phyloP scores from a whole-genome alignment of 2,888 invertebrate species.

The Phyllotreta cruciferae region DNA sequence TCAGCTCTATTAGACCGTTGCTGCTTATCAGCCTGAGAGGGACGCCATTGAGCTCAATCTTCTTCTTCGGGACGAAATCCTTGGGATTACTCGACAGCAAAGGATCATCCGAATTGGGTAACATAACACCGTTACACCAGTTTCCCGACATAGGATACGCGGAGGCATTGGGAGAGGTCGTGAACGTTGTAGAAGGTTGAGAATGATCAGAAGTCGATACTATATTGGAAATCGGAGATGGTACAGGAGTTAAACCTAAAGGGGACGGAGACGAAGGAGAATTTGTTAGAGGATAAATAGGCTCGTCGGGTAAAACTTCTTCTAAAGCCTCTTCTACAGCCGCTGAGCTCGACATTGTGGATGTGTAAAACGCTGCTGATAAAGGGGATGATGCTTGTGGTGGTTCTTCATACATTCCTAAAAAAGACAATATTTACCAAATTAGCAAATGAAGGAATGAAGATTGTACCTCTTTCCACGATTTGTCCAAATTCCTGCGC shows the following conservation, averaged over 20 bases:
- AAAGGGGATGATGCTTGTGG: constrained; percentile 81
- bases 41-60: constrained; percentile 64
- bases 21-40: constrained; percentile 65
- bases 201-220: constrained; percentile 52
- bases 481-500: constrained; percentile 57
- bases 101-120: constrained; percentile 88
- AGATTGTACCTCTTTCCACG: constrained; percentile 52
- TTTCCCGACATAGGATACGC: constrained; percentile 59
- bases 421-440: neutral
- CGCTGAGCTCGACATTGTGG: constrained; percentile 85
- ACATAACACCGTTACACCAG: constrained; percentile 77
- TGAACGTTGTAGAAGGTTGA: constrained; percentile 40
- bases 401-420: constrained; percentile 66
- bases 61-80: constrained; percentile 70
- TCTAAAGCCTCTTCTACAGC: constrained; percentile 87
- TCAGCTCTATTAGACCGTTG: constrained; percentile 65
- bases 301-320: constrained; percentile 83
- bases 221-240: constrained; percentile 59
- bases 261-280: constrained; percentile 71
- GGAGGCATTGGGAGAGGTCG: constrained; percentile 58
- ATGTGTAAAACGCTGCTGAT: constrained; percentile 83
- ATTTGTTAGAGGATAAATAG: constrained; percentile 61
- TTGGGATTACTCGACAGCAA: constrained; percentile 83
- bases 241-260: constrained; percentile 64
- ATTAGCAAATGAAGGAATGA: neutral